These are phyloP conservation scores for Drosophila mayri DNA, from an alignment of 1,140 invertebrate species.

Conservation along the genomic window DNA sequence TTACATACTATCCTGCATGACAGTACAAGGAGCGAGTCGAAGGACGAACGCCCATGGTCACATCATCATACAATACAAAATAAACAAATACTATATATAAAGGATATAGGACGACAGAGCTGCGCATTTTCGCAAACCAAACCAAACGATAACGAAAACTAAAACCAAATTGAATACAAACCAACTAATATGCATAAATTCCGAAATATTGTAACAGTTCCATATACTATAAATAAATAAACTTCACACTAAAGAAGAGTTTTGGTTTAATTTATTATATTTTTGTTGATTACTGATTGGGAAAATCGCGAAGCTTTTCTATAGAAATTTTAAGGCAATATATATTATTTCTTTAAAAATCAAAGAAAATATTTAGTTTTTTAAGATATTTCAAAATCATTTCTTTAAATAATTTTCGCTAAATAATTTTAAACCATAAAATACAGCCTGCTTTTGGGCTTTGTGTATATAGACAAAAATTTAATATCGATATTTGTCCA, in stretches of 20 bases:
- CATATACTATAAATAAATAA: slow-evolving; percentile 74
- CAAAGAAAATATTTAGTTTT: too few relatives aligned
- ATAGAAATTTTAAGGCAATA: background rate
- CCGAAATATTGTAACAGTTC: slow-evolving; percentile 78
- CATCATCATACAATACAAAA: slow-evolving; percentile 38
- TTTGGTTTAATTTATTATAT: background rate
- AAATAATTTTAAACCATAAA: background rate
- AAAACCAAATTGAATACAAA: slow-evolving; percentile 50
- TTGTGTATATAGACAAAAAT: rapidly evolving
- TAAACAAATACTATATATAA: slow-evolving; percentile 13
- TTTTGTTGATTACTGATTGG: background rate
- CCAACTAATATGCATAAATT: slow-evolving; percentile 58
- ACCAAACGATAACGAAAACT: slow-evolving; percentile 4
- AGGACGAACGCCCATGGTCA: slow-evolving; percentile 33
- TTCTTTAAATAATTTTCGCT: too few relatives aligned
- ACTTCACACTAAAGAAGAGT: slow-evolving; percentile 52
- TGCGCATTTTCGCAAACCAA: slow-evolving; percentile 47
- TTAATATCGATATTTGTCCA: slow-evolving; percentile 21
- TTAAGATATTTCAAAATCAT: too few relatives aligned
- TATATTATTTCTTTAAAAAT: too few relatives aligned
- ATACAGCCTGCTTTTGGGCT: slow-evolving; percentile 27
- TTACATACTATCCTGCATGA: slow-evolving; percentile 39
- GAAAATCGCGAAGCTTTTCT: background rate
- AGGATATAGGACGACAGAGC: slow-evolving; percentile 13
- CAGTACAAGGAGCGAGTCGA: slow-evolving; percentile 25